Evolutionary conservation across 2,113 vertebrate species (phyloP).

Genomic region (Capreolus pygargus): DNA sequence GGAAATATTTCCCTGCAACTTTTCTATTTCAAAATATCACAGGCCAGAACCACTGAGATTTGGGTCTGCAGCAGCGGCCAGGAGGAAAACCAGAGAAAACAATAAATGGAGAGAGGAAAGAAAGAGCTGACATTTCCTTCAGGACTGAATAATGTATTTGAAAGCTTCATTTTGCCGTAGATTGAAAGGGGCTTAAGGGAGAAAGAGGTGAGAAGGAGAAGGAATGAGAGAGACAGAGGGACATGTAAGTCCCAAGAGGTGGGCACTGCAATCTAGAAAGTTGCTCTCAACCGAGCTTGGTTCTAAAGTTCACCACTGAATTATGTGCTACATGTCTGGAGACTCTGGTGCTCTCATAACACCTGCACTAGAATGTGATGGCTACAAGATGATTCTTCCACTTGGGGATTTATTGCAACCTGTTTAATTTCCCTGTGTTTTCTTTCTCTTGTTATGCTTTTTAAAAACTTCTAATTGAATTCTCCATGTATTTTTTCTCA

Average conservation of each 20-base stretch:
- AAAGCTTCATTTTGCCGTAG: constrained; percentile 60
- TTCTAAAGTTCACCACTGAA: constrained; percentile 75
- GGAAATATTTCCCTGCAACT: constrained; percentile 40
- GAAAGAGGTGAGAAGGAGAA: constrained; percentile 14
- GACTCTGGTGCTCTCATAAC: constrained; percentile 27
- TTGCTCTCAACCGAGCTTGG: constrained; percentile 58
- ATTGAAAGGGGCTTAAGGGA: constrained; percentile 33
- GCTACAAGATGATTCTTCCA: background rate
- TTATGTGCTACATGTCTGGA: constrained; percentile 65
- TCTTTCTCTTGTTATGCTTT: background rate
- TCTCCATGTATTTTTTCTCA: background rate
- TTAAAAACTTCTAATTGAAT: background rate
- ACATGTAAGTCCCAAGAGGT: constrained; percentile 57
- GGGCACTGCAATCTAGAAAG: constrained; percentile 67
- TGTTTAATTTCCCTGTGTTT: background rate
- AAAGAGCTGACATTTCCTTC: constrained; percentile 50
- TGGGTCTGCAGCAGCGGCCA: background rate
- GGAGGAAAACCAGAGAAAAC: constrained; percentile 67
- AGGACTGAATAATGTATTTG: background rate
- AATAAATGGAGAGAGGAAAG: constrained; percentile 67
- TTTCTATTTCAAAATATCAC: constrained; percentile 63
- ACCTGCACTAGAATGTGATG: constrained; percentile 5
- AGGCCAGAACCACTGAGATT: constrained; percentile 32
- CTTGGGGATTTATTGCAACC: background rate
- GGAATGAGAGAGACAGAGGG: constrained; percentile 7